Evolutionary conservation across 1,140 invertebrate species (phyloP).

Genomic region (Drosophila erecta): DNA sequence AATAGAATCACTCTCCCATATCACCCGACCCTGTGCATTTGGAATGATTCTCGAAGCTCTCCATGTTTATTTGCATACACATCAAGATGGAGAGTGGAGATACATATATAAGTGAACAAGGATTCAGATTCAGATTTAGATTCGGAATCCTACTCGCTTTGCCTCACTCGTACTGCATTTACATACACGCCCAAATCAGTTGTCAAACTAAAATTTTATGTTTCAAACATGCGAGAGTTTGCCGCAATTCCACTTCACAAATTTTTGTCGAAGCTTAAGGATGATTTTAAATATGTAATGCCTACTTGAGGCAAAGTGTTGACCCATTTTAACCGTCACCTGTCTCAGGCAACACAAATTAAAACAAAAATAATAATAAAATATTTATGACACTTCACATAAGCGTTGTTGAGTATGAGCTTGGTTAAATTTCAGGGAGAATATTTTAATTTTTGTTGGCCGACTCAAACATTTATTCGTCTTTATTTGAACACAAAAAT

Average conservation of each 20-base stretch:
- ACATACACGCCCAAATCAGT: slow-evolving; percentile 48
- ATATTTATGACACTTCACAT: slow-evolving; percentile 6
- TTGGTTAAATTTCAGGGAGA: not conserved
- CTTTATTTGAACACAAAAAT: not conserved
- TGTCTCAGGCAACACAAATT: not conserved
- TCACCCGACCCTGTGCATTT: slow-evolving; percentile 27
- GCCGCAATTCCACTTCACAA: slow-evolving; percentile 37
- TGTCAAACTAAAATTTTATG: slow-evolving; percentile 48
- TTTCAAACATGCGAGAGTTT: slow-evolving; percentile 41
- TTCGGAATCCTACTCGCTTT: slow-evolving; percentile 25
- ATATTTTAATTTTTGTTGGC: not conserved
- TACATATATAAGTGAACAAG: slow-evolving; percentile 45
- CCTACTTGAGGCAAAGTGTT: slow-evolving; percentile 3
- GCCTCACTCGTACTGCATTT: slow-evolving; percentile 38
- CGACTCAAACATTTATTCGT: not conserved
- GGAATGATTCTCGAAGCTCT: slow-evolving; percentile 30
- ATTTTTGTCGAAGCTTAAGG: slow-evolving; percentile 1
- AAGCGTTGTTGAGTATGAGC: not conserved
- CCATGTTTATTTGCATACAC: slow-evolving; percentile 63
- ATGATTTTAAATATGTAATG: slow-evolving; percentile 23
- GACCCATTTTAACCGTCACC: slow-evolving; percentile 11
- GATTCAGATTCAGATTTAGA: slow-evolving; percentile 18
- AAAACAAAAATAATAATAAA: slow-evolving; percentile 4
- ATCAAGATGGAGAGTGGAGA: slow-evolving; percentile 38
- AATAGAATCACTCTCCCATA: slow-evolving; percentile 35